Conservation (phyloP, 2,113 vertebrate genomes). For the Raja brachyura region DNA sequence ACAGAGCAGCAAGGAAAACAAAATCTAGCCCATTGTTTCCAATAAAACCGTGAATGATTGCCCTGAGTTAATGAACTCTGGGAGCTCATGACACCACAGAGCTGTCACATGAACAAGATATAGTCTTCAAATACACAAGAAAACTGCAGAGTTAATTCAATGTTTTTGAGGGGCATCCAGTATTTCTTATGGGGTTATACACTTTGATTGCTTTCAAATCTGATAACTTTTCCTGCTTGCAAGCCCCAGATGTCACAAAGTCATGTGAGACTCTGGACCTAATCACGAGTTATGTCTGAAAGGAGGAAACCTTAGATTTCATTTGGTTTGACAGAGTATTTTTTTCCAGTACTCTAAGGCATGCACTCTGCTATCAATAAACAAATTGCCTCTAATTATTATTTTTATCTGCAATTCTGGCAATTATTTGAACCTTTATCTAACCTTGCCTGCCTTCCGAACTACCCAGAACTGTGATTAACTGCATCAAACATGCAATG, state of each 20-base stretch:
- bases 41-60: background rate
- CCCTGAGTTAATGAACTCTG: background rate
- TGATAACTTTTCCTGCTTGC: background rate
- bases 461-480: background rate
- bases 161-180: background rate
- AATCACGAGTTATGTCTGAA: background rate
- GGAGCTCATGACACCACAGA: background rate
- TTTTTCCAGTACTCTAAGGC: background rate
- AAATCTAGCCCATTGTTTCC: background rate
- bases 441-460: background rate
- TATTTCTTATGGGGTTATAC: background rate
- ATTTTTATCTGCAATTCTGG: background rate
- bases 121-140: background rate
- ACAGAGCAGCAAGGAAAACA: background rate
- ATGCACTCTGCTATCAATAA: background rate
- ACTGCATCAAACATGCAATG: background rate
- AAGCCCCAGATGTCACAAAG: background rate
- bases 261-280: background rate
- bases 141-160: background rate
- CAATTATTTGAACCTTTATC: background rate
- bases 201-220: background rate
- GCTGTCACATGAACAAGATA: background rate
- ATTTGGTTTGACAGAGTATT: background rate
- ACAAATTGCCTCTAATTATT: background rate
- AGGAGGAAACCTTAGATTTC: too few relatives aligned